phyloP scores from a whole-genome alignment of 2,888 invertebrate genomes.

The Stenodera caucasica region DNA sequence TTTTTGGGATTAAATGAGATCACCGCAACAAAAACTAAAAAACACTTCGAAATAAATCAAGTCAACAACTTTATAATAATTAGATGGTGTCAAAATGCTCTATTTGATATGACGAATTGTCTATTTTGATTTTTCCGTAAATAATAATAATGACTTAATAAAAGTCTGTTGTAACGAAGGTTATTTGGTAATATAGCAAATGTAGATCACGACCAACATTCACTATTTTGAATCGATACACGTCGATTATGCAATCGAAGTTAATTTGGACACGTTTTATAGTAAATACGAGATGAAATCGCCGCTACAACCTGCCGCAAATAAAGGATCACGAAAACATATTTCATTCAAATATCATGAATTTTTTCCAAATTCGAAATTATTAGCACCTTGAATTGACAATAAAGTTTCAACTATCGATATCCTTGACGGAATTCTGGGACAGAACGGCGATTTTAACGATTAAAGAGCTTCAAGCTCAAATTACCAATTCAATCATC shows the following conservation, averaged over 20 bases:
- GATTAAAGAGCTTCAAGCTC: too few relatives aligned
- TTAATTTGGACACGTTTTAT: conserved; percentile 6
- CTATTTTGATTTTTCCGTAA: not conserved
- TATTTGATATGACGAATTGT: not conserved
- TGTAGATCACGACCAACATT: conserved; percentile 23
- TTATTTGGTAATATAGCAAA: conserved; percentile 22
- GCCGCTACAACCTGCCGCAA: not conserved
- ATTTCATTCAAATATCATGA: too few relatives aligned
- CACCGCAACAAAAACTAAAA: too few relatives aligned
- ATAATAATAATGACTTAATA: not conserved
- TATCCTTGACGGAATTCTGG: too few relatives aligned
- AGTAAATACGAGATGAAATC: not conserved
- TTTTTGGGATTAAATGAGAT: too few relatives aligned
- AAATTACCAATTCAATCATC: too few relatives aligned
- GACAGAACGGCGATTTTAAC: too few relatives aligned
- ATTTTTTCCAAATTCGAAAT: too few relatives aligned
- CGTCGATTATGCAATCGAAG: conserved; percentile 3
- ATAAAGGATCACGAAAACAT: not conserved
- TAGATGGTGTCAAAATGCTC: too few relatives aligned
- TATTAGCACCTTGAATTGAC: too few relatives aligned
- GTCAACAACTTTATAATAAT: too few relatives aligned
- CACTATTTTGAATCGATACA: conserved; percentile 13
- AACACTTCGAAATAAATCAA: not conserved
- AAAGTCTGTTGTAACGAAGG: not conserved
- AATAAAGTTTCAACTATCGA: too few relatives aligned